Evolutionary conservation across 2,113 vertebrate genomes (phyloP).

Genomic region (Lynx canadensis): DNA sequence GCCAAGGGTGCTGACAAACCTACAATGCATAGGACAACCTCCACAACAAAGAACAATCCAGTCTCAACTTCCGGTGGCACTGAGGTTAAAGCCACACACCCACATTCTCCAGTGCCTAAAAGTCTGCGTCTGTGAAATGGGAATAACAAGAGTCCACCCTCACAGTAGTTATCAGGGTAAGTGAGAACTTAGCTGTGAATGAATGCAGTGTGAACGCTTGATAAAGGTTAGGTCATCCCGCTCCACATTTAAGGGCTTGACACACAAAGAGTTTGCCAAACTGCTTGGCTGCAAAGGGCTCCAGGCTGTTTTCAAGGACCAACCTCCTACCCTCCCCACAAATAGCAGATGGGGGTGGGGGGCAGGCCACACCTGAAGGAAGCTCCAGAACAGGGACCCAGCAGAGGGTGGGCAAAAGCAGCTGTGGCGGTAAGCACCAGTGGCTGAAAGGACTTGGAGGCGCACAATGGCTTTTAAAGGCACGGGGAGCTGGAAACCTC

Average conservation of each 20-base stretch:
- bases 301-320: neutral
- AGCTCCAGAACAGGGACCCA: neutral
- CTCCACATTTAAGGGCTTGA: neutral
- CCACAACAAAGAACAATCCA: neutral
- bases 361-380: neutral
- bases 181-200: neutral
- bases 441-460: neutral
- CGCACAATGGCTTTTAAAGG: neutral
- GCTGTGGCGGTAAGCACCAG: neutral
- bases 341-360: neutral
- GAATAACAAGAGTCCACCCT: neutral
- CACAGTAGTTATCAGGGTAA: neutral
- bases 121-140: neutral
- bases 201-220: neutral
- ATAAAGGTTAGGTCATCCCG: neutral
- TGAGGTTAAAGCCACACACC: neutral
- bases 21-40: neutral
- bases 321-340: rapidly evolving
- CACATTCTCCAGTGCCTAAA: neutral
- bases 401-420: neutral
- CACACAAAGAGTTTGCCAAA: neutral
- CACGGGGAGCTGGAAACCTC: neutral
- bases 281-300: neutral
- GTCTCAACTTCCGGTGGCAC: neutral
- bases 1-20: neutral